A percentile compares a stretch with the other conserved stretches of the same genome.
Conservation (phyloP, 2,797 vertebrate species). For the Botia kubotai region DNA sequence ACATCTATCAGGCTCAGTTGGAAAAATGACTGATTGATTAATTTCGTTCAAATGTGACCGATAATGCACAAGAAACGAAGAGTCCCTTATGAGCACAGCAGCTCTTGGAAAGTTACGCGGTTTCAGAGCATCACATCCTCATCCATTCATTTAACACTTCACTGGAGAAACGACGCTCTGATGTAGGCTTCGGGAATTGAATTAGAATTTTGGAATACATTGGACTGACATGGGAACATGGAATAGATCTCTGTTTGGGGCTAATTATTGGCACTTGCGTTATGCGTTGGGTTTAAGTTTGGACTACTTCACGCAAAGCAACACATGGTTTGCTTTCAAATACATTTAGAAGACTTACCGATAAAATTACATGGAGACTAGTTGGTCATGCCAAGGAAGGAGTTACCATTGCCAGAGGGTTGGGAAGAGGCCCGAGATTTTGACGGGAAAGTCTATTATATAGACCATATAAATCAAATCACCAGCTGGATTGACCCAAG, state of each 20-base stretch:
- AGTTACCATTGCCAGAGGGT: constrained; percentile 95
- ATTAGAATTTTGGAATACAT: background rate
- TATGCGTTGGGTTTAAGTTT: constrained; percentile 67
- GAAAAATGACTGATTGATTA: background rate
- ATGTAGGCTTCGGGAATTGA: constrained; percentile 1
- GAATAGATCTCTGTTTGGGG: background rate
- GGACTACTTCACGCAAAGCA: constrained; percentile 30
- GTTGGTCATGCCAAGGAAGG: constrained; percentile 92
- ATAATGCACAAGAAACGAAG: constrained; percentile 32
- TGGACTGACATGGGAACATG: constrained; percentile 4
- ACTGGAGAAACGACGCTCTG: constrained; percentile 31
- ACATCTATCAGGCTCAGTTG: background rate
- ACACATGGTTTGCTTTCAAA: constrained; percentile 60
- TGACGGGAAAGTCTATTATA: constrained; percentile 95
- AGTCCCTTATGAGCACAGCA: constrained; percentile 27
- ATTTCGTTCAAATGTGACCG: background rate
- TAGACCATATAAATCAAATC: constrained; percentile 90
- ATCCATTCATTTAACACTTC: constrained; percentile 12
- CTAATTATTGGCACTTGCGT: constrained; percentile 51
- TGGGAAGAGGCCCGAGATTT: constrained; percentile 97
- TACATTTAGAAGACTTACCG: constrained; percentile 66
- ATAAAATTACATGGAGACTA: constrained; percentile 81
- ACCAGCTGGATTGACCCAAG: constrained; percentile 97
- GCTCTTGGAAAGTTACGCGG: background rate
- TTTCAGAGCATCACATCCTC: constrained; percentile 32